A percentile compares a stretch with the other conserved stretches of the same genome.
phyloP scores from a whole-genome alignment of 2,888 invertebrate species.

The Tetragnatha montana region DNA sequence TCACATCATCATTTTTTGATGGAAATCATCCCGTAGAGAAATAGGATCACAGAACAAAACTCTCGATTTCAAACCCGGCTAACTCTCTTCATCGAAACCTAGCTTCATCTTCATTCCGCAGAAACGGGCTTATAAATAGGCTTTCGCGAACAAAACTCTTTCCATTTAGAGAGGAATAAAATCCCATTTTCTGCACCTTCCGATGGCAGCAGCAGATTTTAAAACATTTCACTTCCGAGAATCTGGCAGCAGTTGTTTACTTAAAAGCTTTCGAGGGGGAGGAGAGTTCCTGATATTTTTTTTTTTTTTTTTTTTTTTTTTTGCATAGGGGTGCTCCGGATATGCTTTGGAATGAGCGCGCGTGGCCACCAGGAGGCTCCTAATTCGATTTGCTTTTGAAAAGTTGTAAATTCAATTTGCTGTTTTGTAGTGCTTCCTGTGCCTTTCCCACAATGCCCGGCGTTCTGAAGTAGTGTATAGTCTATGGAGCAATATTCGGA shows the following conservation, averaged over 20 bases:
- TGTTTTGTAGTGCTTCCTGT: conserved; percentile 8
- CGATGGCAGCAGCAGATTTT: background rate
- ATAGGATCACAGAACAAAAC: too few relatives aligned
- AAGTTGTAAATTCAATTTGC: conserved; percentile 37
- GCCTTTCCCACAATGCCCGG: background rate
- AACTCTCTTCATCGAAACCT: background rate
- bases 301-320: background rate
- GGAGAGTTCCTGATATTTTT: too few relatives aligned
- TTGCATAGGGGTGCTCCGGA: background rate
- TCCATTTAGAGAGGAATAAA: background rate
- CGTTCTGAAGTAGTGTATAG: too few relatives aligned
- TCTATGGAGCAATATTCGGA: too few relatives aligned
- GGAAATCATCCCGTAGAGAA: too few relatives aligned
- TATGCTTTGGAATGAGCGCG: background rate
- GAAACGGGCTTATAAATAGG: background rate
- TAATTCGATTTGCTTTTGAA: conserved; percentile 20
- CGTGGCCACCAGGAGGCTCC: background rate
- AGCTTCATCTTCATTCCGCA: background rate
- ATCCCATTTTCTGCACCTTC: background rate
- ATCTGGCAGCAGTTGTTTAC: background rate
- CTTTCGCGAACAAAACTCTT: background rate
- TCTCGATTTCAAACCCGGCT: too few relatives aligned
- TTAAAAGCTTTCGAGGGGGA: background rate
- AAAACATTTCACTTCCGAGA: background rate
- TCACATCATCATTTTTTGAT: too few relatives aligned